Evolutionary conservation across 2,797 vertebrate species (phyloP).

Genomic region (Rousettus madagascariensis): DNA sequence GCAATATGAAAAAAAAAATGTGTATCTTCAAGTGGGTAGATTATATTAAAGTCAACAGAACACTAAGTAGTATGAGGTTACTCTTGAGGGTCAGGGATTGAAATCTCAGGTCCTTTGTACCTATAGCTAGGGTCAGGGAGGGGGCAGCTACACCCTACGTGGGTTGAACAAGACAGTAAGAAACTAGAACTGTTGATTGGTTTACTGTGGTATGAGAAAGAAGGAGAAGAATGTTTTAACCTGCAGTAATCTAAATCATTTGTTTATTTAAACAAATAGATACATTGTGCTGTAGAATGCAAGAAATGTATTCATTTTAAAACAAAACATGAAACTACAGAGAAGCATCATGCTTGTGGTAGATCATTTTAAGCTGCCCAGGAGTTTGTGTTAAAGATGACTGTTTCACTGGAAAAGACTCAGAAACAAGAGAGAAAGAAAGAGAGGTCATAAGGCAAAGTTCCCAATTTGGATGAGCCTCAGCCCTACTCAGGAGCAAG

Average conservation of each 20-base stretch:
- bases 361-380: neutral
- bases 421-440: neutral
- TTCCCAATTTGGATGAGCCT: neutral
- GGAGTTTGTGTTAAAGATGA: neutral
- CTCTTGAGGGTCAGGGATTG: neutral
- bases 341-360: neutral
- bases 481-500: neutral
- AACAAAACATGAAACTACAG: neutral
- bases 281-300: neutral
- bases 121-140: neutral
- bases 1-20: constrained; percentile 37
- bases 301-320: neutral
- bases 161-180: neutral
- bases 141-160: neutral
- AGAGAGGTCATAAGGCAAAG: neutral
- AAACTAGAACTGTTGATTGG: neutral
- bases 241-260: neutral
- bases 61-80: constrained; percentile 10
- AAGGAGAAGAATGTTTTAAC: neutral
- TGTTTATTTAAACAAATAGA: constrained; percentile 41
- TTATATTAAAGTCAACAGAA: neutral
- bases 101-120: neutral
- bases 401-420: neutral
- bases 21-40: neutral
- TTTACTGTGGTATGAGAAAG: neutral